Base-by-base conservation (phyloP, 2,888 invertebrate species). In the Patella pellucida region DNA sequence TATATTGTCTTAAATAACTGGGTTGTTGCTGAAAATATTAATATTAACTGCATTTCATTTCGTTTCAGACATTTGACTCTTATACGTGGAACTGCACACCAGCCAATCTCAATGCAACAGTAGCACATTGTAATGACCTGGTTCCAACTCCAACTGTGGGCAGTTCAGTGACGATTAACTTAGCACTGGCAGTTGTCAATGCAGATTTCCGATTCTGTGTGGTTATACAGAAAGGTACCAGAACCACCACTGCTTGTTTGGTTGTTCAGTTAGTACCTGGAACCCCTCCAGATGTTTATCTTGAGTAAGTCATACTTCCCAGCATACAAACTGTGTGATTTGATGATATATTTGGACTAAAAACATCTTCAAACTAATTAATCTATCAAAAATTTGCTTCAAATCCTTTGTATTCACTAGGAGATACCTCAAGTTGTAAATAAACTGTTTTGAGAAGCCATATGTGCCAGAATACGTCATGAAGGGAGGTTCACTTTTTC, bases 161-260 rank as follows among this genome's bases (percentile, higher is more conserved):
- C 23, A 23, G 19, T 23, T 23, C 62, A 62, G 19, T 62, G 23
- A 77, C 77, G 9, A 84, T 87, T 72, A 73, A 80, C 62, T 82
- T 86, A 0, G 68, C 69, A 12, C 81, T 83, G 69, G 82, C 87
- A 81, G 69, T 74, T 14, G 72, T 78, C 19, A 84, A 84, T 76
- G 75, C 78, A 31, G 81, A 82, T 12, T 86, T 85, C 68, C 76
- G 79, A 23, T 78, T 86, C 71, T 76, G 78, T 51, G 82, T 85
- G 15, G 69, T 69, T 56, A 79, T 81, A 23, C 52, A 31, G 27
- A 87, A 83, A 72, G 86, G 75, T 27, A 73, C 54, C 0, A 76
- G 86, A n/a, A 14, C 12, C 12, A 70, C 77, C 4, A 52, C 27
- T 11, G 77, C 83, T 5, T 52, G 62, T 31, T 67, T 84, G 12